Base-by-base conservation (phyloP, 2,113 vertebrate species). In the Nanorana parkeri region DNA sequence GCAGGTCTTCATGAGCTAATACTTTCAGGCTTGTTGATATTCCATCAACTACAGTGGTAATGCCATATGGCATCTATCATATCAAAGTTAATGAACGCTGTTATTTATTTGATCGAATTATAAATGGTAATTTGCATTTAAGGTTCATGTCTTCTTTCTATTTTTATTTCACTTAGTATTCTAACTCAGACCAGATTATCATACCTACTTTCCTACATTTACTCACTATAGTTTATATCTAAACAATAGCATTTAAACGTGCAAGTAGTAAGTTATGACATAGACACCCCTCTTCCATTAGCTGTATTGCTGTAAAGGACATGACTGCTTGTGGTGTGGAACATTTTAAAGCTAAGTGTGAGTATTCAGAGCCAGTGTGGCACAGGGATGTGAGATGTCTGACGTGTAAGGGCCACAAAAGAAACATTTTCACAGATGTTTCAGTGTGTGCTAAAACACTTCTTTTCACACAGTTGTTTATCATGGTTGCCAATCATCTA, bases 1-100 rank as follows among this genome's bases (percentile, higher is more conserved):
- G 78, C 67, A 69, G 55, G 77, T 23, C 29, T 60, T 58, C 28
- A 17, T 60, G 65, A 79, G n/a, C 67, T 63, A 80, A 80, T 51
- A 56, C 54, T 21, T 23, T n/a, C 41, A 67, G 55, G 61, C 63
- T 68, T 24, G 15, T 17, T 68, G 54, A 41, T 68, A 60, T 41
- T 67, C n/a, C 54, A 68, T 60, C 68, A 60, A 11, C 15, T 3
- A 24, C n/a, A 66, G 24, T 66, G 28, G 60, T 51, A 55, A 66
- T 78, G 5, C 55, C 7, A 11, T 47, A 15, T 61, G 29, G 21
- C 28, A 75, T 60, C 55, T n/a, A 75, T 61, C 10, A 75, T 60
- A 41, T 29, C 5, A 32, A 41, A 16, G 11, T 60, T 55, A 71
- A 8, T 26, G 47, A 26, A 36, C 41, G 41, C 61, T 75, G 17